Base-by-base conservation (phyloP, 1,140 invertebrate species). In the Dysdera silvatica region DNA sequence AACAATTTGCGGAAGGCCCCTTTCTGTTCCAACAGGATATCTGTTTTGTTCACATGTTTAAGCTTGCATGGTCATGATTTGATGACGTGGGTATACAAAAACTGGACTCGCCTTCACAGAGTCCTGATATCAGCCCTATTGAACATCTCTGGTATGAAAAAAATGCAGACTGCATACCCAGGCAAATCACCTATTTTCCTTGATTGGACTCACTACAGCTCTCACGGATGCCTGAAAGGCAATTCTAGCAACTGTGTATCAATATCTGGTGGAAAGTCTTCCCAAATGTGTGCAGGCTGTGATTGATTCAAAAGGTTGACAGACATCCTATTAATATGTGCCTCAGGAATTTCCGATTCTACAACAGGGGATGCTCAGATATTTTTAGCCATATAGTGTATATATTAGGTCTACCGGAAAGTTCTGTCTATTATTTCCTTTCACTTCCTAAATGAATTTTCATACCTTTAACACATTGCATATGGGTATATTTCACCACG, bases 251-350 rank as follows among this genome's bases (percentile, higher is more conserved):
- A 23, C 56, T 24, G 23, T 24, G 18, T 48, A 59, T 24, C 56
- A 35, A 59, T 41, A 56, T 12, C 3, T 56, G 31, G 3, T 49
- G 31, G 41, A 48, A 49, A 48, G 45, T 59, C 56, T 35, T 49
- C 56, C 18, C 56, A 59, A 45, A 59, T 26, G 45, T 59, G 56
- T 59, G 32, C 56, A 59, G 56, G 20, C 31, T 33, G 56, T 35
- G n/a, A 49, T 49, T 3, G 28, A 48, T 49, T 28, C 28, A 49
- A 59, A 49, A 47, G 28, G 18, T 29, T 31, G 24, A 45, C 45
- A 18, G 49, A 54, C 52, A 54, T 20, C 31, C 0, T 23, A 40
- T 54, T 54, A 26, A 54, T 40, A 43, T 43, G 41, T 6, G 41
- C 41, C 41, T 43, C 41, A 43, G 41, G 41, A 43, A 5, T 16